Percentiles rank a stretch among this genome's conserved stretches.
Conservation (phyloP, 1,140 invertebrate genomes). For the Bombus difficillimus region DNA sequence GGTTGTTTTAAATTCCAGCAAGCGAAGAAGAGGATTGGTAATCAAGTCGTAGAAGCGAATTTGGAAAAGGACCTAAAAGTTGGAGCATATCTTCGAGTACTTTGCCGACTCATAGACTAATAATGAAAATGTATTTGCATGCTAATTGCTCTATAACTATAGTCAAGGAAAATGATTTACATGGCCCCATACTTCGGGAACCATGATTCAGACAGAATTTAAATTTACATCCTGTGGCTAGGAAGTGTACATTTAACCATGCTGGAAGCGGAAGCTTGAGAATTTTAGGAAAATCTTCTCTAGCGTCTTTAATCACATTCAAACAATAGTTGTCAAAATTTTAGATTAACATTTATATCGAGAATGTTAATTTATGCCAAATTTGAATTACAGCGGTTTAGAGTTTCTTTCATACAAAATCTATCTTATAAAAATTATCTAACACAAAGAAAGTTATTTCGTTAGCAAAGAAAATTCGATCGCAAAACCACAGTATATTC, state of each 20-base stretch:
- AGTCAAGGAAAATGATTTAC: slow-evolving; percentile 53
- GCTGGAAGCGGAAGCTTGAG: background rate
- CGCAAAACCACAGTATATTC: no score
- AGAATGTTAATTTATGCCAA: background rate
- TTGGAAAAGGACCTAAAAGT: slow-evolving; percentile 30
- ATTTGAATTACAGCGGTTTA: background rate
- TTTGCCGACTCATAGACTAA: slow-evolving; percentile 40
- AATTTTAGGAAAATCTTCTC: slow-evolving; percentile 11
- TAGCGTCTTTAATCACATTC: background rate
- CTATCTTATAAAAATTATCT: no score
- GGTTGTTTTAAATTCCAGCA: background rate
- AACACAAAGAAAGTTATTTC: no score
- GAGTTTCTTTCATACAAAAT: no score
- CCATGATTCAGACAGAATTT: slow-evolving; percentile 29
- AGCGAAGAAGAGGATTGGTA: background rate
- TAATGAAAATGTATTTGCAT: slow-evolving; percentile 60
- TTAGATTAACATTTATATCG: background rate
- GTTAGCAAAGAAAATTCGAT: no score
- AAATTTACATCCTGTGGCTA: slow-evolving; percentile 38
- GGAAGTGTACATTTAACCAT: background rate
- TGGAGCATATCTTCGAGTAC: slow-evolving; percentile 13
- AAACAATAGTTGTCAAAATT: background rate
- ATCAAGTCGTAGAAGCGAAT: background rate
- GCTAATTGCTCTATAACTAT: slow-evolving; percentile 34
- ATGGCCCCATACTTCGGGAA: slow-evolving; percentile 20